These are phyloP conservation scores for Choreutis nemorana DNA, from an alignment of 2,888 invertebrate species.

Conservation along the genomic window DNA sequence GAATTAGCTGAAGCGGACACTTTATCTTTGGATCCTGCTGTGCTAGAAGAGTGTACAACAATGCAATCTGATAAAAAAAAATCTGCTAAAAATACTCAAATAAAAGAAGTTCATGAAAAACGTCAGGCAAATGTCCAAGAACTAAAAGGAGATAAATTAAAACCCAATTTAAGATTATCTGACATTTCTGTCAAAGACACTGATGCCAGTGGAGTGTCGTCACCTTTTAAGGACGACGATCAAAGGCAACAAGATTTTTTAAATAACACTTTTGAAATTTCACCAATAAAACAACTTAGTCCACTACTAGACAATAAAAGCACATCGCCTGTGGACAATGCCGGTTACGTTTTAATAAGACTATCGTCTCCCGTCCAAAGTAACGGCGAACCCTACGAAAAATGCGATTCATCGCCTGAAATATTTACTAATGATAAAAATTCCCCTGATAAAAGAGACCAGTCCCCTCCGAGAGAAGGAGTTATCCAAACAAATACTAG, in stretches of 20 bases:
- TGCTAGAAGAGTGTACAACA: neutral
- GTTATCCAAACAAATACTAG: constrained; percentile 24
- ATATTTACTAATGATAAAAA: constrained; percentile 53
- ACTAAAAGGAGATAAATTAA: constrained; percentile 17
- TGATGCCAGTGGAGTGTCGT: constrained; percentile 26
- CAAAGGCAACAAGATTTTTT: constrained; percentile 61
- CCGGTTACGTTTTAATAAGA: constrained; percentile 43
- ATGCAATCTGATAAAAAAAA: neutral
- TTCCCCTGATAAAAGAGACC: constrained; percentile 44
- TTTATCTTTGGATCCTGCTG: constrained; percentile 24
- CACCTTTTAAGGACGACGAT: constrained; percentile 40
- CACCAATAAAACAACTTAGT: constrained; percentile 62
- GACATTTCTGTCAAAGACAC: constrained; percentile 14
- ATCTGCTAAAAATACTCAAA: constrained; percentile 7
- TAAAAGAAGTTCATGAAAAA: constrained; percentile 1
- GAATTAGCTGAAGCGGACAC: constrained; percentile 46
- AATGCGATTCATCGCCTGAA: constrained; percentile 47
- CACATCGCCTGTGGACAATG: constrained; percentile 36
- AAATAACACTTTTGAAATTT: constrained; percentile 66
- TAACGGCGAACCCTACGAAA: constrained; percentile 46
- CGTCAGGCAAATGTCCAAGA: constrained; percentile 14
- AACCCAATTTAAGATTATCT: constrained; percentile 8
- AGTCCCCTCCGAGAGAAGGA: constrained; percentile 42
- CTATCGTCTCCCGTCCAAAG: constrained; percentile 41
- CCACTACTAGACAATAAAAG: constrained; percentile 35